Evolutionary conservation across 2,888 invertebrate species (phyloP).

Genomic region (Apamea crenata): DNA sequence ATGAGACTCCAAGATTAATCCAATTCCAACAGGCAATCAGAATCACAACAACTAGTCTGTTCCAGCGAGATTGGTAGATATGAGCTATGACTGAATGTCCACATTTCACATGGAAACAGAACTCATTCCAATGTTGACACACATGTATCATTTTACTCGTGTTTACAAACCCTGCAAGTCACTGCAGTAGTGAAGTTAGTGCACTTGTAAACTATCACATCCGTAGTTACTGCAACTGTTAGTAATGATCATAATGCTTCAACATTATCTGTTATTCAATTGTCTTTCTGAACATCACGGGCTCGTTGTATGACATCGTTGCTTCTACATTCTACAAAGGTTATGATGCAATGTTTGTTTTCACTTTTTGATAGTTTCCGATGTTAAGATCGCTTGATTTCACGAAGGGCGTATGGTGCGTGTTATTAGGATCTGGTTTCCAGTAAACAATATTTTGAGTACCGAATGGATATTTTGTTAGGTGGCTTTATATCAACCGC

Average conservation of each 20-base stretch:
- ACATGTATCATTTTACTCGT: constrained; percentile 39
- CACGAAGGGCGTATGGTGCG: not conserved
- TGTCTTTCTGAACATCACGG: constrained; percentile 20
- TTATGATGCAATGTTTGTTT: not conserved
- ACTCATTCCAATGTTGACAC: constrained; percentile 8
- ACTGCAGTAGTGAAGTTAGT: no score
- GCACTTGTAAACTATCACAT: constrained; percentile 23
- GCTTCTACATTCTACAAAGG: constrained; percentile 10
- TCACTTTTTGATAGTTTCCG: not conserved
- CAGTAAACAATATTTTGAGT: not conserved
- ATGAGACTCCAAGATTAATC: not conserved
- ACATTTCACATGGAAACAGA: not conserved
- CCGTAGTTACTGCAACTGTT: constrained; percentile 16
- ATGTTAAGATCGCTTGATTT: not conserved
- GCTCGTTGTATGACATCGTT: constrained; percentile 5
- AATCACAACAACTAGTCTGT: not conserved
- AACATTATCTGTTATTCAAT: constrained; percentile 52
- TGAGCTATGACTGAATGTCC: not conserved
- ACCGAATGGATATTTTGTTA: not conserved
- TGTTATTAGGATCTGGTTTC: not conserved
- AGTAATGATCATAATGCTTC: constrained; percentile 41
- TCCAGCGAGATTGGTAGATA: not conserved
- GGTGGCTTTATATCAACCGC: not conserved
- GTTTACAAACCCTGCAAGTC: constrained; percentile 42
- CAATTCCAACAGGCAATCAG: not conserved